These are phyloP conservation scores for Eucera pruinosa DNA, from an alignment of 2,888 invertebrate species.

Conservation along the genomic window DNA sequence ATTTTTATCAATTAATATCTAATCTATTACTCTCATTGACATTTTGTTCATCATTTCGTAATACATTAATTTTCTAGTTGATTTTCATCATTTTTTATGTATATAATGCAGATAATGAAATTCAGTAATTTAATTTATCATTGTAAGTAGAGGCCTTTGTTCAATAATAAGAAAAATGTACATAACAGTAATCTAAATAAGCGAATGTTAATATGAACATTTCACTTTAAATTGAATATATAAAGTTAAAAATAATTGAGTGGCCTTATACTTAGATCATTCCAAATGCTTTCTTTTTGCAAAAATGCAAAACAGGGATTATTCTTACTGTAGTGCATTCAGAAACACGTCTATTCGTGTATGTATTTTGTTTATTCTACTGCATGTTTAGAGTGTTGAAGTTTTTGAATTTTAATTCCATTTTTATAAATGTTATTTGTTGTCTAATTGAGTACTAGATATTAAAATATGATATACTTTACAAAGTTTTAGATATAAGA, in stretches of 20 bases:
- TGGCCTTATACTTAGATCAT: conserved; percentile 68
- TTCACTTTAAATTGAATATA: conserved; percentile 55
- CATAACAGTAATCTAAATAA: conserved; percentile 66
- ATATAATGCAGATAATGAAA: conserved; percentile 74
- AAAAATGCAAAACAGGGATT: conserved; percentile 60
- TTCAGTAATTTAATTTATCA: conserved; percentile 72
- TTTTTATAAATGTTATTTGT: conserved; percentile 80
- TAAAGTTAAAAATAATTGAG: conserved; percentile 37
- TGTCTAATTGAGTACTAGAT: conserved; percentile 75
- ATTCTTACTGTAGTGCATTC: conserved; percentile 67
- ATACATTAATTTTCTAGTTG: conserved; percentile 35
- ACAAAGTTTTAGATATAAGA: conserved; percentile 57
- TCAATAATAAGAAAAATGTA: conserved; percentile 73
- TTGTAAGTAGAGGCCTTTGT: conserved; percentile 65
- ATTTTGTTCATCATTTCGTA: conserved; percentile 34
- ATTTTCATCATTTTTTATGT: conserved; percentile 66
- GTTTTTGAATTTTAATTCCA: conserved; percentile 83
- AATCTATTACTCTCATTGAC: conserved; percentile 25
- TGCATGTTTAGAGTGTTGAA: conserved; percentile 81
- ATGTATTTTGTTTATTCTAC: conserved; percentile 67
- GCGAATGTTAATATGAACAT: conserved; percentile 47
- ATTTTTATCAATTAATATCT: conserved; percentile 32
- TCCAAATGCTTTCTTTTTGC: conserved; percentile 65
- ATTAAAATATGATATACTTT: conserved; percentile 69
- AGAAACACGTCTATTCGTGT: conserved; percentile 64